Conservation (phyloP, 2,888 invertebrate genomes). For the Celastrina argiolus region DNA sequence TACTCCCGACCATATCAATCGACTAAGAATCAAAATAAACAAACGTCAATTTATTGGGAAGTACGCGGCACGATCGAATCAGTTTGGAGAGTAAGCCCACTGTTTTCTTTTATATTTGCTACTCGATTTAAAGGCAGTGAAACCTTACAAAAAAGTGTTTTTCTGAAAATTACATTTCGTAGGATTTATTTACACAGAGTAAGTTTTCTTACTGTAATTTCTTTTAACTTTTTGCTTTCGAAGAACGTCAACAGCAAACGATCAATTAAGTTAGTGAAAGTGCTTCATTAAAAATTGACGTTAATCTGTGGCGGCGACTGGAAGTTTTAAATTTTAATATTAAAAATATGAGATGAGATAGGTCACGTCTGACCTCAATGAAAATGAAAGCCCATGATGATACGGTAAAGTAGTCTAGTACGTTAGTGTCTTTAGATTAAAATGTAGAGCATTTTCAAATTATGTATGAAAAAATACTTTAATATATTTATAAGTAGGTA, state of each 20-base stretch:
- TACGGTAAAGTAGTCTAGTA: slow-evolving; percentile 18
- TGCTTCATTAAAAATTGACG: slow-evolving; percentile 4
- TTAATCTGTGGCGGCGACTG: not conserved
- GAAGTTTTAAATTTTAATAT: slow-evolving; percentile 24
- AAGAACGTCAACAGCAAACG: not conserved
- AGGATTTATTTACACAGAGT: not conserved
- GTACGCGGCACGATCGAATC: too few species aligned
- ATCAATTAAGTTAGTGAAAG: not conserved
- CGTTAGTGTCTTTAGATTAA: not conserved
- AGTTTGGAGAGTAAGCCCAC: too few species aligned
- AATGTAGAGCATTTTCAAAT: slow-evolving; percentile 13
- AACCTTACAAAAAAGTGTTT: not conserved
- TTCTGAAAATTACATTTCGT: not conserved
- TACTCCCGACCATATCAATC: too few species aligned
- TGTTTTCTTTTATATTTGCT: too few species aligned
- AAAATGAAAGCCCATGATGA: slow-evolving; percentile 26
- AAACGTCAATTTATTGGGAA: too few species aligned
- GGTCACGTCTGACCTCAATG: slow-evolving; percentile 30
- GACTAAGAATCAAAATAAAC: too few species aligned
- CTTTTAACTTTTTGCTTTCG: not conserved
- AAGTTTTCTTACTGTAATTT: slow-evolving; percentile 2
- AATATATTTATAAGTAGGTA: not conserved
- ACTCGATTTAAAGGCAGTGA: too few species aligned
- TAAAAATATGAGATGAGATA: slow-evolving; percentile 27
- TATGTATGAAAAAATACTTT: not conserved